phyloP scores from a whole-genome alignment of 2,888 invertebrate genomes.

The Brachyopa scutellaris region DNA sequence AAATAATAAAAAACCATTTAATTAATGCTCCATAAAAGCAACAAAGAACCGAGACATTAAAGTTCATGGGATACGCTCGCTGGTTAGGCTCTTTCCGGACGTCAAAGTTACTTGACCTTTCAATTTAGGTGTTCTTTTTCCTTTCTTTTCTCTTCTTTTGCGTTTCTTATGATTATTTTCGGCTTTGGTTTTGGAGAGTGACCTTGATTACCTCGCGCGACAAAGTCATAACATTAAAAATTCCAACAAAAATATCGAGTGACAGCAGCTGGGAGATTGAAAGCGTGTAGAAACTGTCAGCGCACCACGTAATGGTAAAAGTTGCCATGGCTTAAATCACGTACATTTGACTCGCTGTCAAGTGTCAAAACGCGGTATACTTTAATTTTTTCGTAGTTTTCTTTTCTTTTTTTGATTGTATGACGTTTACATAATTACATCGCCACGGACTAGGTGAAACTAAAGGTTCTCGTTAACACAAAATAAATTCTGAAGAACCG shows the following conservation, averaged over 20 bases:
- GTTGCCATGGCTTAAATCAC: constrained; percentile 9
- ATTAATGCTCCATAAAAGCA: constrained; percentile 44
- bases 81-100: constrained; percentile 36
- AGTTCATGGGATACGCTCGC: constrained; percentile 39
- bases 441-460: not conserved
- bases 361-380: not conserved
- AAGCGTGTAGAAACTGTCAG: not conserved
- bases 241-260: not conserved
- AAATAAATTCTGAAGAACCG: not conserved
- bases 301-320: no score
- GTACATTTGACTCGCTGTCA: not conserved
- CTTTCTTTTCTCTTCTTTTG: no score
- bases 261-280: not conserved
- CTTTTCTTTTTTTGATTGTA: not conserved
- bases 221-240: not conserved
- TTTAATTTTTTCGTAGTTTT: no score
- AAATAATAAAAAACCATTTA: constrained; percentile 24
- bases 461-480: not conserved
- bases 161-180: not conserved
- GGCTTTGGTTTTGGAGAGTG: not conserved
- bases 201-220: constrained; percentile 44
- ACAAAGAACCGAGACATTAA: constrained; percentile 38
- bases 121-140: no score
- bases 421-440: constrained; percentile 31
- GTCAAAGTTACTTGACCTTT: constrained; percentile 57